Evolutionary conservation across 2,113 vertebrate genomes (phyloP).

Genomic region (Girardinichthys multiradiatus): DNA sequence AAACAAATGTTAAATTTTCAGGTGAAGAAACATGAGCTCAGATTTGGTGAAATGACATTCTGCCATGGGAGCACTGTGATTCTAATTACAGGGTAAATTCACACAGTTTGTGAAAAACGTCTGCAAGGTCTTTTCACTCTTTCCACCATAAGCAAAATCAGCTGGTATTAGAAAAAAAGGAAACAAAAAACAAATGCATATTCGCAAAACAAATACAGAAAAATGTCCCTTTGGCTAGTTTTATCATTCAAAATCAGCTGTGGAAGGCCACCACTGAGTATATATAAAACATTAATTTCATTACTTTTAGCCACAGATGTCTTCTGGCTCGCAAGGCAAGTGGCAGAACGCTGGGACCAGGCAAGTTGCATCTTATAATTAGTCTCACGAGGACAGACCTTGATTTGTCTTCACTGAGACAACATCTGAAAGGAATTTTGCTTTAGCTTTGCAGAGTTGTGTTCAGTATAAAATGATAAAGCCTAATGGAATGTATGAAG

Average conservation of each 20-base stretch:
- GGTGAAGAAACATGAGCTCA: neutral
- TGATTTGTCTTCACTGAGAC: conserved; percentile 24
- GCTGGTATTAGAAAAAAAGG: neutral
- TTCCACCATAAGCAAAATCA: neutral
- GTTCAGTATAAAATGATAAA: neutral
- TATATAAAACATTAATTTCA: conserved; percentile 15
- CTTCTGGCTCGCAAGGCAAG: conserved; percentile 18
- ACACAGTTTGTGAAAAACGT: neutral
- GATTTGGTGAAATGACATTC: neutral
- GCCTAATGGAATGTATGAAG: neutral
- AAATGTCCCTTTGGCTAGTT: neutral
- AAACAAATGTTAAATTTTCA: neutral
- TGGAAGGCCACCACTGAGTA: neutral
- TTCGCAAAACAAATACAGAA: neutral
- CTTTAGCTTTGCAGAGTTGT: conserved; percentile 4
- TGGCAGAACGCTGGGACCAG: conserved; percentile 1
- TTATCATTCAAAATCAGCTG: neutral
- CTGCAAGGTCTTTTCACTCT: neutral
- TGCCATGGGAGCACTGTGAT: too few species aligned
- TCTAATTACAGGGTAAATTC: too few species aligned
- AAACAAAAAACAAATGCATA: neutral
- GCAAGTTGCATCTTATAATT: conserved; percentile 26
- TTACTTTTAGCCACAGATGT: conserved; percentile 1
- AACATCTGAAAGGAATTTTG: conserved; percentile 29
- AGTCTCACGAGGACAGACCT: conserved; percentile 32